phyloP scores from a whole-genome alignment of 2,113 vertebrate genomes.

The Anhinga anhinga region DNA sequence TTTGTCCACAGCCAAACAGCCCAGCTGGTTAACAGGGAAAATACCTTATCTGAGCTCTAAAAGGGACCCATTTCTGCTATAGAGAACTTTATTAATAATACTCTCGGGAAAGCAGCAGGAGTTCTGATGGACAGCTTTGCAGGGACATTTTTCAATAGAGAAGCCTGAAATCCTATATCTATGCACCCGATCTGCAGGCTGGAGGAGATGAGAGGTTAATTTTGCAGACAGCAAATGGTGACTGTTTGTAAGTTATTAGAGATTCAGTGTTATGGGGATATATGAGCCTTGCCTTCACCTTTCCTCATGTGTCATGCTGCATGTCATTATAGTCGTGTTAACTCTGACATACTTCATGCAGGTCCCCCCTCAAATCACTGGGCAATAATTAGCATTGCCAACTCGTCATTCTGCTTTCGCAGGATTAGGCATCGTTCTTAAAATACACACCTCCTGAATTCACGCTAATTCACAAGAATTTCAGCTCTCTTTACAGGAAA shows the following conservation, averaged over 20 bases:
- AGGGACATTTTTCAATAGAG: neutral
- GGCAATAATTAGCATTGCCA: neutral
- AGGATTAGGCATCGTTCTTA: neutral
- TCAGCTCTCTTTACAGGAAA: neutral
- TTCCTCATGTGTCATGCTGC: neutral
- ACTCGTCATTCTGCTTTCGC: neutral
- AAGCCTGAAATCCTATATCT: neutral
- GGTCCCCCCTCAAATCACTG: neutral
- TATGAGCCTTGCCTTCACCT: conserved; percentile 15
- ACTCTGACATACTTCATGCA: neutral
- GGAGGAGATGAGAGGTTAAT: conserved; percentile 10
- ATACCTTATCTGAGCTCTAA: conserved; percentile 18
- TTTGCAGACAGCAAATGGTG: neutral
- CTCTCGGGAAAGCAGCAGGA: neutral
- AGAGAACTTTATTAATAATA: conserved; percentile 55
- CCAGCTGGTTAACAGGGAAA: conserved; percentile 51
- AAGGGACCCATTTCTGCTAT: conserved; percentile 7
- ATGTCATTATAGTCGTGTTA: neutral
- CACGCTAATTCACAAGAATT: neutral
- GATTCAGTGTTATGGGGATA: neutral
- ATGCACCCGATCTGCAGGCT: neutral
- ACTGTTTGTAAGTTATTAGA: neutral
- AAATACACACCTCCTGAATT: neutral
- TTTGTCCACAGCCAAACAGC: conserved; percentile 48
- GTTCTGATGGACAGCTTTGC: conserved; percentile 22